Base-by-base conservation (phyloP, 1,140 invertebrate species). In the Neuroterus valhalla region DNA sequence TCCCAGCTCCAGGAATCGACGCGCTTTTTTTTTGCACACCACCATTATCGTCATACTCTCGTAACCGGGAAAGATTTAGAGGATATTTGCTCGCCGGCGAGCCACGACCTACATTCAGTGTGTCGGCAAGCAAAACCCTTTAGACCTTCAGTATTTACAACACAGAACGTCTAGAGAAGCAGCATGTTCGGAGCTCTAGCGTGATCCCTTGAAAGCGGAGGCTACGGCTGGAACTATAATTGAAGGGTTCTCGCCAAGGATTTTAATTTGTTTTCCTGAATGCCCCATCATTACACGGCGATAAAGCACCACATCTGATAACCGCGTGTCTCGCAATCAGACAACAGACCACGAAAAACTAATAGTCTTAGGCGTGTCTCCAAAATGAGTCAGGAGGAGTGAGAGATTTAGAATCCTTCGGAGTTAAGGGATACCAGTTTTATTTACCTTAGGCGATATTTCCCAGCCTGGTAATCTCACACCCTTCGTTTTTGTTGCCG, bases 231-330 rank as follows among this genome's bases (percentile, higher is more conserved):
- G 50, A 42, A 42, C 70, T 74, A 72, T 72, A 80, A 77, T 80
- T 80, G 76, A 70, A 55, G 66, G 78, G 70, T 74, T 75, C 74
- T 68, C 73, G 70, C 62, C 72, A 43, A 66, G 66, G 73, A 78
- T 80, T 80, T 78, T 80, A 80, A 80, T 80, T 80, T 80, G 78
- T 75, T 78, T 76, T 71, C 50, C 43, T 31, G 52, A 68, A 23
- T 42, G 69, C 68, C 68, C 78, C 71, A 71, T 74, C 52, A 80
- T 80, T 80, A 80, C 66, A 74, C 26, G 70, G 38, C 71, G 76
- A 80, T 78, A 77, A 80, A 80, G 73, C 46, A 78, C 71, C 73
- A 38, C 66, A 52, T 77, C 74, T 52, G 78, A 72, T 77, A 74
- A 72, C 45, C 62, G 31, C 45, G 71, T 66, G 71, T 72, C 71